Evolutionary conservation across 2,113 vertebrate species (phyloP), one percentile per base, ranked within the genome.

Genomic region (Callospermophilus lateralis): DNA sequence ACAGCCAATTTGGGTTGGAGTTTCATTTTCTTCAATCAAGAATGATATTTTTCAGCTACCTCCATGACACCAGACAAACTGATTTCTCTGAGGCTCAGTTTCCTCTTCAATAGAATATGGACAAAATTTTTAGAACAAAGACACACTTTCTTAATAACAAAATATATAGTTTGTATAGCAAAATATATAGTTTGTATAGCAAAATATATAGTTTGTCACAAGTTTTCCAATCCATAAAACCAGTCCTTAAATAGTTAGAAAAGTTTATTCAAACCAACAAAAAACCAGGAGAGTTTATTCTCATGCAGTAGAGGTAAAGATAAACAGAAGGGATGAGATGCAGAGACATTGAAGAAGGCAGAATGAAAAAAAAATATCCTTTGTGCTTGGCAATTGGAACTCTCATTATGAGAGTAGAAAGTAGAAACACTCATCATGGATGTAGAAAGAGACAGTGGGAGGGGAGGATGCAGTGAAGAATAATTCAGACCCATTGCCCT

Each of bases 401-500:
- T 72, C 1, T 39, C 12, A 15, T 42, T 37, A 16, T 90, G 16
- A 34, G 15, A 53, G 8, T 28, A 34, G 34, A 72, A 63, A 10
- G 32, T 51, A 13, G 48, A 51, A 51, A 51, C 48, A 51, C 12
- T 51, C 48, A 51, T 51, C 12, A 51, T 51, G 12, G 10, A 2
- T 61, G 11, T 28, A 34, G 34, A 72, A 55, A 10, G 32, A 61
- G 6, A 2, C 2, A 51, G 9, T 76, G 28, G 13, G 19, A 17
- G 84, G 55, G 3, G 16, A 17, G 0, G 9, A 15, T 68, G 24
- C 0, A 28, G 51, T 58, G 4, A 17, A 83, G 19, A 53, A 32
- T 0, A 32, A 0, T 8, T 20, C 0, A 22, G 28, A 12, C 2
- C 1, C 17, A 4, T 63, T 15, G 2, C 16, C 37, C 7, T 1